Evolutionary conservation across 2,888 invertebrate species (phyloP).

Genomic region (Drosophila aldrichi): DNA sequence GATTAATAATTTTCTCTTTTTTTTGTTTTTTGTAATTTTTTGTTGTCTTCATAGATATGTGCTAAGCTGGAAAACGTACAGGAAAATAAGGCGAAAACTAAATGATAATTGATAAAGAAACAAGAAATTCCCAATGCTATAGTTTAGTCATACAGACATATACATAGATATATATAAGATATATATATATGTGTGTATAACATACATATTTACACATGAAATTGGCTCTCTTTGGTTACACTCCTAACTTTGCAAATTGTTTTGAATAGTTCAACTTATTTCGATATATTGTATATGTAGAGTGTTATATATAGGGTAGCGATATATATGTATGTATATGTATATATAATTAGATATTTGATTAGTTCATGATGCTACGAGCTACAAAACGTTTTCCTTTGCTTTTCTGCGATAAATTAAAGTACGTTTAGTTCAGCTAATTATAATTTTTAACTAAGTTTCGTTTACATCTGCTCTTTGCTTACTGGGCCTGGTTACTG

Average conservation of each 20-base stretch:
- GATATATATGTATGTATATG: constrained; percentile 13
- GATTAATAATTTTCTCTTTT: constrained; percentile 1
- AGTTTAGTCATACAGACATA: not conserved
- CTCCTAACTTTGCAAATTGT: constrained; percentile 33
- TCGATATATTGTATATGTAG: constrained; percentile 1
- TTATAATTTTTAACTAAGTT: constrained; percentile 40
- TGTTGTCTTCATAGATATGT: constrained; percentile 44
- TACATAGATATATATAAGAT: not conserved
- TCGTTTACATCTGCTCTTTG: constrained; percentile 5
- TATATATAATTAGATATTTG: constrained; percentile 10
- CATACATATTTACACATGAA: constrained; percentile 55
- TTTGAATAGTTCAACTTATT: constrained; percentile 41
- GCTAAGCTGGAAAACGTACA: constrained; percentile 53
- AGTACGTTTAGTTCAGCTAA: constrained; percentile 43
- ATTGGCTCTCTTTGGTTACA: constrained; percentile 56
- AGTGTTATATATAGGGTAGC: too few relatives aligned
- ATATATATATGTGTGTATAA: constrained; percentile 17
- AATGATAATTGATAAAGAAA: constrained; percentile 22
- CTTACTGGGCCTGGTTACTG: constrained; percentile 42
- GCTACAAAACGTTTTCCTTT: constrained; percentile 24
- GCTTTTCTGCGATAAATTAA: constrained; percentile 40
- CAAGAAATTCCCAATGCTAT: constrained; percentile 23
- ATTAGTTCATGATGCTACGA: constrained; percentile 33
- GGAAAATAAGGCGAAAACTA: constrained; percentile 56
- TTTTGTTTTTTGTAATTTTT: not conserved